Evolutionary conservation across 2,113 vertebrate species (phyloP).

Genomic region (Thalassarche chlororhynchos): DNA sequence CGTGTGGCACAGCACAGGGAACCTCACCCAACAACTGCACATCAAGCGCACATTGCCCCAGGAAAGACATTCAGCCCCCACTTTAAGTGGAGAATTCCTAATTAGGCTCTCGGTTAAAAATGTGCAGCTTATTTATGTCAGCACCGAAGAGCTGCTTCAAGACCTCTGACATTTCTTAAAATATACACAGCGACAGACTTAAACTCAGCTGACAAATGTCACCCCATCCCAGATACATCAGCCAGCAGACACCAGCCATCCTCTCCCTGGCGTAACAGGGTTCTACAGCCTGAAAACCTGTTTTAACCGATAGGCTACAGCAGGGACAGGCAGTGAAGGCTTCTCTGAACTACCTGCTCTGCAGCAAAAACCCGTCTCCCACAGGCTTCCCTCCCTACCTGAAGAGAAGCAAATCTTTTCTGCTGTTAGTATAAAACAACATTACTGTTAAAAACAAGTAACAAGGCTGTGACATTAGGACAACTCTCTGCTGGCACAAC

Average conservation of each 20-base stretch:
- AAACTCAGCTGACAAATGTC: not conserved
- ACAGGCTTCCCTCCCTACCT: not conserved
- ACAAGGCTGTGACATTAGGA: not conserved
- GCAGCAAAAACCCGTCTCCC: not conserved
- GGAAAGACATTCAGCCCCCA: not conserved
- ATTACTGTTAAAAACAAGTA: not conserved
- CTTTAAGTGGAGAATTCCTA: not conserved
- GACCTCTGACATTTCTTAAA: slow-evolving; percentile 9
- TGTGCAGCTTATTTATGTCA: not conserved
- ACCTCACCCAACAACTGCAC: not conserved
- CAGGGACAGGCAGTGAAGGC: not conserved
- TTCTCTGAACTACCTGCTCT: not conserved
- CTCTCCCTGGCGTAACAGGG: not conserved
- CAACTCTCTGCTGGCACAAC: not conserved
- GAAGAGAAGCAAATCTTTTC: not conserved
- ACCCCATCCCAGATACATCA: not conserved
- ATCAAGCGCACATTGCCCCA: not conserved
- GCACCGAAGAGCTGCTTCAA: not conserved
- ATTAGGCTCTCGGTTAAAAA: not conserved
- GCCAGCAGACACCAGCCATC: not conserved
- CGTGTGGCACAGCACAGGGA: not conserved
- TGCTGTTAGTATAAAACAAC: not conserved
- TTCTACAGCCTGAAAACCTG: not conserved
- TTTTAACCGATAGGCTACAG: not conserved
- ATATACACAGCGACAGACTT: not conserved